Evolutionary conservation across 2,797 vertebrate genomes (phyloP), one percentile per base, ranked within the genome.

Genomic region (Characodon lateralis): DNA sequence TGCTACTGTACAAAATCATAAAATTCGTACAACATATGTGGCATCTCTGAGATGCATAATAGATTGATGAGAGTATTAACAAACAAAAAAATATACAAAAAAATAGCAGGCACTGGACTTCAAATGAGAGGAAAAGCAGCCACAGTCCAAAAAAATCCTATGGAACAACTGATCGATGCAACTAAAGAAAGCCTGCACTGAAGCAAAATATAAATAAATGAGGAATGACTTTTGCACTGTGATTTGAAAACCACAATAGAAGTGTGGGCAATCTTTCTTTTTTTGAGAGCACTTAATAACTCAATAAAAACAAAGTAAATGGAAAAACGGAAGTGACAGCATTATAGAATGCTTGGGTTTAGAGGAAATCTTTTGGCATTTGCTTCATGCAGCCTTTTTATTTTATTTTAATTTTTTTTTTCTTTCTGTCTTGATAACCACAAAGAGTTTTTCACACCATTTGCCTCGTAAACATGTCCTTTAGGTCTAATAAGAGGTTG

Each of bases 391-490:
- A 73, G 58, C 56, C 41, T n/a, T 73, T 78, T 26, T 18, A 31
- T 20, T 71, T 10, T 35, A 10, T 41, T 31, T 63, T 28, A 28
- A 46, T 46, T 46, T 46, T 5, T 46, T 46, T 77, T 50, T 78
- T 26, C 56, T 39, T 31, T 51, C 56, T 26, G 53, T 72, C 72
- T 59, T 50, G 28, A 56, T 48, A 10, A 66, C 71, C 71, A 68
- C 56, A 80, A 55, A 77, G 39, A 31, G 69, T 51, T 51, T 28
- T 48, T 77, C 83, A 73, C 69, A 77, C 71, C 65, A 46, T 75
- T 86, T 77, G 51, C 12, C 77, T 71, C 56, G 73, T 81, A 78
- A 88, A 88, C 82, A 74, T 72, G 72, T 41, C 39, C 82, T 87
- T 83, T 79, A 66, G 48, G 68, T 80, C 78, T 73, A 82, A 82